Conservation (phyloP, 92 coral and sea anemone genomes). For the Porites lobata region DNA sequence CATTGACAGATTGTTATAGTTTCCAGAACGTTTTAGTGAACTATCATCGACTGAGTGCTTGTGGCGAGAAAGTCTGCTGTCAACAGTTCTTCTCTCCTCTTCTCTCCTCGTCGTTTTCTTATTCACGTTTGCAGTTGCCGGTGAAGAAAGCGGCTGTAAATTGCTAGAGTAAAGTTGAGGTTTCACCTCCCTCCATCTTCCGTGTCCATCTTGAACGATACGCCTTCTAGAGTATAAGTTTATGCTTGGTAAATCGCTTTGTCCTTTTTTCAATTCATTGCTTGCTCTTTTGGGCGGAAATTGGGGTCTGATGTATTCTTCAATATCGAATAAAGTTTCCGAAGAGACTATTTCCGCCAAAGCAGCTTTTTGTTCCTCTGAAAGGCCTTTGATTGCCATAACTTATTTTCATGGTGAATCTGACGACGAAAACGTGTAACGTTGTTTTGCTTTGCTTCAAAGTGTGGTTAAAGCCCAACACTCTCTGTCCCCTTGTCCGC, state of each 20-base stretch:
- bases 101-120: neutral
- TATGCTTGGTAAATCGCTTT: slow-evolving; percentile 3
- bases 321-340: slow-evolving; percentile 83
- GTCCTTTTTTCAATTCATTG: neutral
- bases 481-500: neutral
- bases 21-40: neutral
- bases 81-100: neutral
- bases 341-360: slow-evolving; percentile 79
- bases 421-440: neutral
- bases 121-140: neutral
- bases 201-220: slow-evolving; percentile 94
- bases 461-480: too few relatives aligned
- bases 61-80: neutral
- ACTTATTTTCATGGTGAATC: neutral
- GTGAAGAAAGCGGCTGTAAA: slow-evolving; percentile 6
- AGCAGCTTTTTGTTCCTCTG: slow-evolving; percentile 70
- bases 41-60: neutral
- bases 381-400: slow-evolving; percentile 50
- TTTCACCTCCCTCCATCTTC: slow-evolving; percentile 94
- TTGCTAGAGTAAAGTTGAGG: slow-evolving; percentile 37
- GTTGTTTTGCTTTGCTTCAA: neutral
- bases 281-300: slow-evolving; percentile 63
- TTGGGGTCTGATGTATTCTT: slow-evolving; percentile 83
- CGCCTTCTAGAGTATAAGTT: slow-evolving; percentile 59
- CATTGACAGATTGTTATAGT: slow-evolving; percentile 81